A percentile compares a stretch with the other conserved stretches of the same genome.
These are phyloP conservation scores for Strix occidentalis DNA, from an alignment of 2,797 vertebrate species.

Conservation along the genomic window DNA sequence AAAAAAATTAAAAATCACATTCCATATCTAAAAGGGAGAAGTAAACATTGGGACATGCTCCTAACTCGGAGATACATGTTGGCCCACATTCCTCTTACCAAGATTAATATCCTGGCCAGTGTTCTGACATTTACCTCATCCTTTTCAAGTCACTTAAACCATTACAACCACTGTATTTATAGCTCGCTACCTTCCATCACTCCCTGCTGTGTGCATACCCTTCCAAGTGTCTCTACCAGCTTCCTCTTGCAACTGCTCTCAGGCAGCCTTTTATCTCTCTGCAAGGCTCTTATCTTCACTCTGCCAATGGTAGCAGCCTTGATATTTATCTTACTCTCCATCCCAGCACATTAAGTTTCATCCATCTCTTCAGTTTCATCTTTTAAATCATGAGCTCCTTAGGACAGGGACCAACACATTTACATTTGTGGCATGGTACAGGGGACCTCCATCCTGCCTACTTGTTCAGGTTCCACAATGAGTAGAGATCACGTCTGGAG, in stretches of 20 bases:
- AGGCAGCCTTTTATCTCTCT: constrained; percentile 31
- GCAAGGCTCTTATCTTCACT: not conserved
- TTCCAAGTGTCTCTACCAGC: constrained; percentile 7
- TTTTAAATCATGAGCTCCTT: not conserved
- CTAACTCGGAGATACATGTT: not conserved
- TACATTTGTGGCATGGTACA: not conserved
- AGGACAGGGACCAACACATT: not conserved
- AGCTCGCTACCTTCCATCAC: constrained; percentile 1
- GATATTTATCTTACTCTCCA: constrained; percentile 35
- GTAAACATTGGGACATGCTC: not conserved
- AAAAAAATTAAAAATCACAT: not conserved
- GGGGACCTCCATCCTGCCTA: not conserved
- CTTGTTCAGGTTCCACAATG: not conserved
- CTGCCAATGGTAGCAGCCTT: constrained; percentile 22
- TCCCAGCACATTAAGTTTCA: constrained; percentile 42
- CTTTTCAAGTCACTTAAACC: constrained; percentile 52
- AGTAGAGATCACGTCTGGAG: not conserved
- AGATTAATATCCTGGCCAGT: constrained; percentile 46
- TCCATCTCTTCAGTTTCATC: constrained; percentile 6
- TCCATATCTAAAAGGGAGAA: not conserved
- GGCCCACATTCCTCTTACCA: constrained; percentile 44
- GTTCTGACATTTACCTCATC: constrained; percentile 54
- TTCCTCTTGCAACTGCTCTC: not conserved
- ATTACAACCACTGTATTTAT: constrained; percentile 21
- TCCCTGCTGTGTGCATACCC: not conserved